Base-by-base conservation (phyloP, 2,113 vertebrate genomes). In the Empidonax alnorum region DNA sequence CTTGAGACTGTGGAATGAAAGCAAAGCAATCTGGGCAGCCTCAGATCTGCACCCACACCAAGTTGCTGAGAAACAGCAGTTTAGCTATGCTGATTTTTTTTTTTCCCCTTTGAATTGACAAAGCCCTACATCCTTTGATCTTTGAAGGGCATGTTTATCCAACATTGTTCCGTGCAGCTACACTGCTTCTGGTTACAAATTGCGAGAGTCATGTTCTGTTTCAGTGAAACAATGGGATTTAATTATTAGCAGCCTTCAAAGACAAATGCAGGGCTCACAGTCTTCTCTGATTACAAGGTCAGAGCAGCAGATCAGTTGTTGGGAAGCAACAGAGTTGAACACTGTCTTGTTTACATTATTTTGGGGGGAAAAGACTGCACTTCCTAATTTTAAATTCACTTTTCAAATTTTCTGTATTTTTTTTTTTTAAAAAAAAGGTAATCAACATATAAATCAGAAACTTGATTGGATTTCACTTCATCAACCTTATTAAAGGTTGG, bases 171-270 rank as follows among this genome's bases (percentile, higher is more conserved):
- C 84, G 83, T 86, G 82, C 84, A 96, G 91, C 87, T 80, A 56
- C 42, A 88, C 78, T 80, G 75, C 92, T 95, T 93, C 95, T 97
- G 92, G 92, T 96, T 97, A 95, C 93, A 96, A 96, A 97, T 79
- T 73, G 91, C n/a, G 52, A 93, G 76, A 92, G 66, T 87, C 96
- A 65, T 94, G 94, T 97, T 97, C 87, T 77, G 90, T 97, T 97
- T 90, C 95, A 71, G 83, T 55, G 86, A 91, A 96, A 97, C 96
- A 97, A 97, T 96, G 46, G 95, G 86, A 92, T 96, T 97, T 96
- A 97, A 97, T 97, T 96, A 96, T 88, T 94, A 94, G 89, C 89
- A 78, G 75, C 85, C 94, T 97, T 95, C 95, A 96, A 95, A 97
- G 96, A 92, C 92, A 81, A 94, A 82, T 19, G 55, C 31, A 21